Conservation (phyloP, 2,888 invertebrate genomes). For the Catocala sponsa region DNA sequence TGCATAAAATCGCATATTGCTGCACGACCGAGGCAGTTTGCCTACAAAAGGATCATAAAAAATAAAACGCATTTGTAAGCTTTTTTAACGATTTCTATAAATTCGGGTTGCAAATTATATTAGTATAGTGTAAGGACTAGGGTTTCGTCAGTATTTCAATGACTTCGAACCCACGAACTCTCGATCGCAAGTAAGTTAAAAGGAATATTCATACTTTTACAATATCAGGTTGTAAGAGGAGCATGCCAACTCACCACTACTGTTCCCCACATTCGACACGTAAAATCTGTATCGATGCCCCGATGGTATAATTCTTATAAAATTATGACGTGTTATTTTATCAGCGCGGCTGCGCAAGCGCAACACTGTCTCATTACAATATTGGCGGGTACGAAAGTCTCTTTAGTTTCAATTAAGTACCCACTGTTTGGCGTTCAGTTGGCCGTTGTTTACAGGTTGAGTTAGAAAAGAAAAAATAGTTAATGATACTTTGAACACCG, state of each 20-base stretch:
- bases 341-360: slow-evolving; percentile 49
- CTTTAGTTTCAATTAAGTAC: slow-evolving; percentile 79
- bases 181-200: too few relatives aligned
- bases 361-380: slow-evolving; percentile 65
- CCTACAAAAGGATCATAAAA: too few relatives aligned
- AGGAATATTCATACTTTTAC: too few relatives aligned
- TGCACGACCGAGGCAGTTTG: too few relatives aligned
- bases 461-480: neutral
- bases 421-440: slow-evolving; percentile 42
- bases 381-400: slow-evolving; percentile 60
- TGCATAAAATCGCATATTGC: too few relatives aligned
- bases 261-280: slow-evolving; percentile 57
- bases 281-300: slow-evolving; percentile 73
- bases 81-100: too few relatives aligned
- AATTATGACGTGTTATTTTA: slow-evolving; percentile 72
- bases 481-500: too few relatives aligned
- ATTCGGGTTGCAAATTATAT: too few relatives aligned
- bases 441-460: slow-evolving; percentile 56
- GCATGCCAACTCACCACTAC: slow-evolving; percentile 44
- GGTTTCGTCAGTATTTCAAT: too few relatives aligned
- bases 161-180: too few relatives aligned
- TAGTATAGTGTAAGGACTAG: too few relatives aligned
- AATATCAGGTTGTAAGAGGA: slow-evolving; percentile 10
- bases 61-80: too few relatives aligned
- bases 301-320: slow-evolving; percentile 63